Percentiles rank a stretch among this genome's conserved stretches.
These are phyloP conservation scores for Trinectes maculatus DNA, from an alignment of 2,113 vertebrate genomes.

Conservation along the genomic window DNA sequence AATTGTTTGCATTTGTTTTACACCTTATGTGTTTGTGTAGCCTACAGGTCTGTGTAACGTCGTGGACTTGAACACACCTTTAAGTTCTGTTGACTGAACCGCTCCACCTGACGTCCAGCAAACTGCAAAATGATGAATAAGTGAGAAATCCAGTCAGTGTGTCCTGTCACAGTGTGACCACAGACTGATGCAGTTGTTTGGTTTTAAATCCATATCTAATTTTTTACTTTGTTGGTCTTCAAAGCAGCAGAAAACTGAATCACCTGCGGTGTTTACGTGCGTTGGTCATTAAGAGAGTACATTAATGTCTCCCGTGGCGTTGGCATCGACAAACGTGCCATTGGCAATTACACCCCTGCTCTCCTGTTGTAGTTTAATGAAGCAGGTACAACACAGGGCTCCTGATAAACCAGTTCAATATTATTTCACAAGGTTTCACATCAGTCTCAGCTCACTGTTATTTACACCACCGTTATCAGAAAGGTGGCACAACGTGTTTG, in stretches of 20 bases:
- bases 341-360: not conserved
- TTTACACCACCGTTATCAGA: conserved; percentile 1
- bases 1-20: conserved; percentile 37
- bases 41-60: conserved; percentile 18
- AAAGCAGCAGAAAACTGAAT: not conserved
- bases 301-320: not conserved
- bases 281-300: conserved; percentile 17
- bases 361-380: not conserved
- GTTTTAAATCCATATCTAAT: conserved; percentile 17
- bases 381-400: not conserved
- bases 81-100: too few relatives aligned
- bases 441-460: conserved; percentile 4
- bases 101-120: too few relatives aligned
- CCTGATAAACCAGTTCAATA: conserved; percentile 7
- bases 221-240: not conserved
- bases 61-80: not conserved
- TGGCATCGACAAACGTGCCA: not conserved
- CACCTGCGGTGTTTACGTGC: conserved; percentile 1
- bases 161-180: conserved; percentile 14
- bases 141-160: conserved; percentile 15
- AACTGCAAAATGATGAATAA: conserved; percentile 6
- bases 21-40: not conserved
- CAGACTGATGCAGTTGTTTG: not conserved
- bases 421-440: conserved; percentile 1
- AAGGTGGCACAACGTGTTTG: too few relatives aligned